phyloP scores from a whole-genome alignment of 2,888 invertebrate genomes.

The Drosophila testacea region DNA sequence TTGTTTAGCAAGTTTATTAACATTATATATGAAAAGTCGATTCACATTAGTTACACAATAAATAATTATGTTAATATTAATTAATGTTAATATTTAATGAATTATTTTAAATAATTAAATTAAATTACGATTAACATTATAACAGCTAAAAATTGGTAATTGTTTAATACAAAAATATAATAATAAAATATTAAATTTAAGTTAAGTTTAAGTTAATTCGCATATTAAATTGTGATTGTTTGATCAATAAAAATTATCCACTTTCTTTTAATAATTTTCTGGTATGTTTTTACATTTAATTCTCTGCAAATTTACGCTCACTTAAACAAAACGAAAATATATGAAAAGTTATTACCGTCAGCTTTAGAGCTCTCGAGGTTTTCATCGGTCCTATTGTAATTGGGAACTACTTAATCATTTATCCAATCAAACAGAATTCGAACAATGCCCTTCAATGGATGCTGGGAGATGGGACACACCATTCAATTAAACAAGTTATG shows the following conservation, averaged over 20 bases:
- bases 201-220: too few species aligned
- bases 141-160: not conserved
- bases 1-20: too few species aligned
- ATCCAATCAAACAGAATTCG: conserved; percentile 52
- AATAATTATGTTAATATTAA: too few species aligned
- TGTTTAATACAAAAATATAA: not conserved
- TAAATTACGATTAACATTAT: too few species aligned
- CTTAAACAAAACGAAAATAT: conserved; percentile 5
- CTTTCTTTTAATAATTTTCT: not conserved
- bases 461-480: conserved; percentile 8
- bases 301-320: conserved; percentile 10
- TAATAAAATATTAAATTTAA: not conserved
- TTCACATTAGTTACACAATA: too few species aligned
- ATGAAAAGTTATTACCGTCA: conserved; percentile 24
- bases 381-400: conserved; percentile 37
- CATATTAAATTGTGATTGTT: too few species aligned
- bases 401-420: conserved; percentile 65
- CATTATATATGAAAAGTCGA: too few species aligned
- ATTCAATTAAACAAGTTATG: conserved; percentile 65
- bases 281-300: not conserved
- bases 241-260: not conserved
- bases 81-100: too few species aligned
- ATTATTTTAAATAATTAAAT: too few species aligned
- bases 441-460: conserved; percentile 30
- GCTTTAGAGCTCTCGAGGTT: conserved; percentile 5